phyloP scores from a whole-genome alignment of 2,113 vertebrate species.

The Alligator mississippiensis region DNA sequence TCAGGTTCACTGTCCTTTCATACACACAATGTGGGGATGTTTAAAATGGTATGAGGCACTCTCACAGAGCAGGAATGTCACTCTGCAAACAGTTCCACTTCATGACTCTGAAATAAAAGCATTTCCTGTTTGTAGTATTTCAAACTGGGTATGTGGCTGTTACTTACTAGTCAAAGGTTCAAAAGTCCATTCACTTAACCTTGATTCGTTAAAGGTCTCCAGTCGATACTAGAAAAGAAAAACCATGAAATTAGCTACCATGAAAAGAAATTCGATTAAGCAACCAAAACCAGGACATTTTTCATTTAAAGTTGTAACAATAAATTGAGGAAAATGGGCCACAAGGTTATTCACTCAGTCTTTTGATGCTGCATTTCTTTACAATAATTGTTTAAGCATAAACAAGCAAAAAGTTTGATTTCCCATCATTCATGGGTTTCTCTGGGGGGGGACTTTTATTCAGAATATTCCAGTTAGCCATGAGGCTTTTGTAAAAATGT shows the following conservation, averaged over 20 bases:
- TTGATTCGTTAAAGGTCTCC: slow-evolving; percentile 86
- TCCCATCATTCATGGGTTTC: neutral
- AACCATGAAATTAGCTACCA: accelerated
- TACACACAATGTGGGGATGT: too few species aligned
- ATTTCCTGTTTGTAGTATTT: neutral
- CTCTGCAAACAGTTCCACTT: too few species aligned
- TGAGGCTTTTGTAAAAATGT: neutral
- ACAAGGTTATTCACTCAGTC: neutral
- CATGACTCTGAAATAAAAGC: neutral
- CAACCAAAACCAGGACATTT: neutral
- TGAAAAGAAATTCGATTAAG: neutral
- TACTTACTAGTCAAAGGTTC: slow-evolving; percentile 79
- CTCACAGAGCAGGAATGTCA: too few species aligned
- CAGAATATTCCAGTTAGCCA: too few species aligned
- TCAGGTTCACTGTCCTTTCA: too few species aligned
- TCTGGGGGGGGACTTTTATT: neutral
- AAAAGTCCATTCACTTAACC: slow-evolving; percentile 83
- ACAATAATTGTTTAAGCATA: neutral
- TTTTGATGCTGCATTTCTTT: neutral
- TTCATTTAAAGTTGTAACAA: too few species aligned
- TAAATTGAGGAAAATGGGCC: accelerated
- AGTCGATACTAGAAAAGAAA: slow-evolving; percentile 81
- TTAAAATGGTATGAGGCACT: too few species aligned
- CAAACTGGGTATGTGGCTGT: neutral
- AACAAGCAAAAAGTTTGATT: neutral